Evolutionary conservation across 2,797 vertebrate species (phyloP), one percentile per base, ranked within the genome.

Genomic region (Centropyge bicolor): DNA sequence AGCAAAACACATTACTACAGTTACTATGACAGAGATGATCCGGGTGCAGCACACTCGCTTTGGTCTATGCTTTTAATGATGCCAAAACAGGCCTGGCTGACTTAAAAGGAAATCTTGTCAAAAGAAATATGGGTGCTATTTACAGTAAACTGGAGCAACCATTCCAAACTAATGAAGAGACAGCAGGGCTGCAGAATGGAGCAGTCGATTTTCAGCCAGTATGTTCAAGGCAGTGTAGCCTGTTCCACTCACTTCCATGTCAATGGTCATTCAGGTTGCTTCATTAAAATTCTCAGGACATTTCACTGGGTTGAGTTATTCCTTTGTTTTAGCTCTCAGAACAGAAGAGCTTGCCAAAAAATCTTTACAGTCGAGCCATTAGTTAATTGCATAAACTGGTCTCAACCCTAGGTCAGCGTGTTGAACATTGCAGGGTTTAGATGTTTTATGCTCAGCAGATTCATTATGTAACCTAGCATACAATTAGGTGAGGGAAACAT

Each of bases 221-320:
- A 59, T 68, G 66, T 76, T 85, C 10, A 45, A 74, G 70, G 60
- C 54, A 45, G 69, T 4, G 36, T 1, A 22, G 49, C 14, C 49
- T 6, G 20, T 56, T 78, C 75, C 60, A 14, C 69, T 85, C 73
- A 14, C 76, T 90, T 91, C 81, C 85, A 88, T 86, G 87, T 86
- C 92, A 90, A 3, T 88, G 76, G 51, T 76, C 78, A 94, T 90
- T 94, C 81, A 91, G 90, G 87, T 72, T 85, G 76, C 81, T 87
- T 95, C 92, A 94, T 95, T 94, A 91, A 92, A 78, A 95, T 93
- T 95, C 94, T 74, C 82, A 3, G 83, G 69, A 80, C 91, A 87
- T 90, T 87, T 82, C 63, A 76, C 46, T 51, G 74, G 71, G 80
- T 69, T 86, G 87, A 92, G 73, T 69, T 68, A 20, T 40, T 81